Evolutionary conservation across 2,113 vertebrate genomes (phyloP).

Genomic region (Albula glossodonta): DNA sequence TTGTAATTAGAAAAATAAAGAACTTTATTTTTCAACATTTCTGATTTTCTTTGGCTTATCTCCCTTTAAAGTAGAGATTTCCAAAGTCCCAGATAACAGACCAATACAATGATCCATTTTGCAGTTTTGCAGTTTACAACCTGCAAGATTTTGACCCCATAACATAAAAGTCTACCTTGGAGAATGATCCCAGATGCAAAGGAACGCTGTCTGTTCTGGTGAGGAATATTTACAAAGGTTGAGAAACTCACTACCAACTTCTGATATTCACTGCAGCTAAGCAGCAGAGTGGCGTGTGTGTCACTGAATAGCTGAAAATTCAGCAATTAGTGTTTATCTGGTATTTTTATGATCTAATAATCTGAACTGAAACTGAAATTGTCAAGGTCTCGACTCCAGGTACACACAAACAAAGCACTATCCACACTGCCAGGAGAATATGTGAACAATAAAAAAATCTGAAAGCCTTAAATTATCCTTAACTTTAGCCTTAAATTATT

Average conservation of each 20-base stretch:
- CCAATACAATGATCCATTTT: neutral
- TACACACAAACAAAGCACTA: neutral
- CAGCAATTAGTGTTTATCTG: neutral
- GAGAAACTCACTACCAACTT: neutral
- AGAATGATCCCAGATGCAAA: neutral
- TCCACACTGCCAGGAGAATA: neutral
- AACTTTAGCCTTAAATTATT: slow-evolving; percentile 1
- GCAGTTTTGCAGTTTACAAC: neutral
- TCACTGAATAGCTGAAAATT: neutral
- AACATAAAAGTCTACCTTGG: slow-evolving; percentile 7
- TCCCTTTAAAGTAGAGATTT: neutral
- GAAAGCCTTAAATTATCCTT: neutral
- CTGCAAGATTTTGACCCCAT: neutral
- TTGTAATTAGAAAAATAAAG: slow-evolving; percentile 52
- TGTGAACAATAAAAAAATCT: neutral
- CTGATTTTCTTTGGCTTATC: slow-evolving; percentile 19
- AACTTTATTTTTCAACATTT: slow-evolving; percentile 43
- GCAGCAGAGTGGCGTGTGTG: neutral
- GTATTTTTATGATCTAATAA: neutral
- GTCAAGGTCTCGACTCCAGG: neutral
- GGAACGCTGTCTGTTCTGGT: neutral
- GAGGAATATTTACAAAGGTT: neutral
- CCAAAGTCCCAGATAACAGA: neutral
- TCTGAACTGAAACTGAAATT: neutral
- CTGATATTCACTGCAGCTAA: neutral